Percentiles rank a stretch among this genome's conserved stretches.
These are phyloP conservation scores for Mactra quadrangularis DNA, from an alignment of 1,140 invertebrate species.

Conservation along the genomic window DNA sequence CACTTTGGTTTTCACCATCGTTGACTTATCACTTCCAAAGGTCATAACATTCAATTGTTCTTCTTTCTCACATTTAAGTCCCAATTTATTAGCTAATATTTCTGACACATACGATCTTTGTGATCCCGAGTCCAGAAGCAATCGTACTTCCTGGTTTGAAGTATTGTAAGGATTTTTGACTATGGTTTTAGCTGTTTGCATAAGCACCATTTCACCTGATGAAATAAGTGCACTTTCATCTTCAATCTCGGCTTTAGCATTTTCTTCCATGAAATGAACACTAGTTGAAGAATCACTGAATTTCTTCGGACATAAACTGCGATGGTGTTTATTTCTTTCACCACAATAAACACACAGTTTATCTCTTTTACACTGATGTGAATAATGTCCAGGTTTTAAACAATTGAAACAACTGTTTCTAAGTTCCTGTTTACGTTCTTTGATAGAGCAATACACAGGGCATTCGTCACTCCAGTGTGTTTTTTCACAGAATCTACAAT, in stretches of 20 bases:
- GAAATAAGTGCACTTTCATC: slow-evolving; percentile 7
- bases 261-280: no score
- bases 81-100: slow-evolving; percentile 12
- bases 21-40: slow-evolving; percentile 5
- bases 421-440: neutral
- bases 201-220: slow-evolving; percentile 6
- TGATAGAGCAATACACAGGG: neutral
- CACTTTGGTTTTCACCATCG: neutral
- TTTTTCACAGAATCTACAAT: neutral
- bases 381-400: neutral
- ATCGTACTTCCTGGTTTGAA: neutral
- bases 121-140: slow-evolving; percentile 15
- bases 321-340: neutral
- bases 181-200: slow-evolving; percentile 21
- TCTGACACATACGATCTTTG: slow-evolving; percentile 5
- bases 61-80: neutral
- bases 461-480: slow-evolving; percentile 25
- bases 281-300: neutral
- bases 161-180: neutral
- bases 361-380: neutral
- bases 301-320: slow-evolving; percentile 16
- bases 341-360: neutral
- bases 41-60: slow-evolving; percentile 5
- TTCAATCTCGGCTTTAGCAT: neutral
- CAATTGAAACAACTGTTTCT: slow-evolving; percentile 2